These are phyloP conservation scores for Amphiprion ocellaris DNA, from an alignment of 2,113 vertebrate genomes.

Conservation along the genomic window DNA sequence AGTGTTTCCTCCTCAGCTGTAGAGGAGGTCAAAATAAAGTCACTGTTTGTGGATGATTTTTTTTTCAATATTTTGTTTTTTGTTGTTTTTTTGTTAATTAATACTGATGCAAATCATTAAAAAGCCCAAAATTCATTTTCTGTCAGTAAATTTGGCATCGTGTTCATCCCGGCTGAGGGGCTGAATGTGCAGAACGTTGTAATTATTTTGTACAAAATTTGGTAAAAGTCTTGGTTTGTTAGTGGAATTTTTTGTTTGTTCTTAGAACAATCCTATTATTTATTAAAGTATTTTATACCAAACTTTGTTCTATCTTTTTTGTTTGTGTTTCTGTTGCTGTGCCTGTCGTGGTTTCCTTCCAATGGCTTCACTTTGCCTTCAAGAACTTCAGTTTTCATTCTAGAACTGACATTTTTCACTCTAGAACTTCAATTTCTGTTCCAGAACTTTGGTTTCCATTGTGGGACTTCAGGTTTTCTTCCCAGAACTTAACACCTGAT, in stretches of 20 bases:
- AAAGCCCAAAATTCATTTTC: conserved; percentile 50
- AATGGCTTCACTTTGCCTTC: too few species aligned
- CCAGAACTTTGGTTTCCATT: too few species aligned
- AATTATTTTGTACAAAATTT: conserved; percentile 89
- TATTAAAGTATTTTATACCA: conserved; percentile 96
- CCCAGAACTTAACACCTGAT: too few species aligned
- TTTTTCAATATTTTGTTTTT: conserved; percentile 31
- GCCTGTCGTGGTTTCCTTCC: too few species aligned
- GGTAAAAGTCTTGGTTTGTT: conserved; percentile 88
- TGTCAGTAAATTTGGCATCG: conserved; percentile 22
- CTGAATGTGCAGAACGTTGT: conserved; percentile 78
- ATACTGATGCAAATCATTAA: conserved; percentile 52
- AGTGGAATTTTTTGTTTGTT: conserved; percentile 88
- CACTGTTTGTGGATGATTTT: conserved; percentile 54
- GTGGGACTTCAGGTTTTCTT: too few species aligned
- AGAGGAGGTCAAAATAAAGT: conserved; percentile 60
- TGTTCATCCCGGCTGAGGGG: conserved; percentile 28
- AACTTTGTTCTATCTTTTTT: conserved; percentile 53
- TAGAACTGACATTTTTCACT: too few species aligned
- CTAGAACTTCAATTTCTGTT: too few species aligned
- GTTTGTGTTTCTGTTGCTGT: not conserved
- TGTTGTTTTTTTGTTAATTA: conserved; percentile 27
- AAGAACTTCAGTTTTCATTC: too few species aligned
- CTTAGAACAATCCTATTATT: conserved; percentile 89
- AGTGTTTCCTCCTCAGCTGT: conserved; percentile 76